Base-by-base conservation (phyloP, 2,113 vertebrate genomes). In the Salvator merianae region DNA sequence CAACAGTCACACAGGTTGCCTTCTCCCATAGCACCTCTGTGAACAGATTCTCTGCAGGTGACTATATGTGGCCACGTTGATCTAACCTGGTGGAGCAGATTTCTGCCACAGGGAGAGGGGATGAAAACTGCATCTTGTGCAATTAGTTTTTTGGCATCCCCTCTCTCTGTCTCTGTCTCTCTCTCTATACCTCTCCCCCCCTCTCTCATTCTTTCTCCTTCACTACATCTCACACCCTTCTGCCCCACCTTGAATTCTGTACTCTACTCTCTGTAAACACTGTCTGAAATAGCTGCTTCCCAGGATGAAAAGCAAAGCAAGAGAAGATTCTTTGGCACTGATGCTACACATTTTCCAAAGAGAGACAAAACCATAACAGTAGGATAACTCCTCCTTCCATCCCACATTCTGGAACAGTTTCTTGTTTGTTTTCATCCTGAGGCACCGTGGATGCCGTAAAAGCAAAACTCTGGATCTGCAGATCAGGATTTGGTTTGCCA, bases 111-210 rank as follows among this genome's bases (percentile, higher is more conserved):
- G 50, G 32, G 75, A 40, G 81, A n/a, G 16, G 47, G n/a, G n/a
- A n/a, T n/a, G n/a, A n/a, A n/a, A n/a, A n/a, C n/a, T n/a, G 70
- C 0, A 1, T 82, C 88, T 91, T 81, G 28, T 77, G 84, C 86
- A 88, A 90, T 81, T 72, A 22, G 18, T 88, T 88, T 90, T 53
- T 90, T 88, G 89, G 88, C 91, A 82, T 86, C 63, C 66, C 84
- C 86, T 88, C 38, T 68, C 30, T 32, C 30, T 69, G 4, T 34
- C 13, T 47, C 4, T 36, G 4, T 68, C 30, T 32, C 30, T 69
- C 16, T 34, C 13, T 47, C 4, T 36, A 43, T 87, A 83, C 86
- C 66, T 53, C 38, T 16, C 86, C 79, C 53, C 38, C 55, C 18
- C 4, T 59, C 18, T 59, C 55, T 59, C 55, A 59, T 59, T 59